These are phyloP conservation scores for Lepeophtheirus salmonis DNA, from an alignment of 1,140 invertebrate genomes.

Conservation along the genomic window DNA sequence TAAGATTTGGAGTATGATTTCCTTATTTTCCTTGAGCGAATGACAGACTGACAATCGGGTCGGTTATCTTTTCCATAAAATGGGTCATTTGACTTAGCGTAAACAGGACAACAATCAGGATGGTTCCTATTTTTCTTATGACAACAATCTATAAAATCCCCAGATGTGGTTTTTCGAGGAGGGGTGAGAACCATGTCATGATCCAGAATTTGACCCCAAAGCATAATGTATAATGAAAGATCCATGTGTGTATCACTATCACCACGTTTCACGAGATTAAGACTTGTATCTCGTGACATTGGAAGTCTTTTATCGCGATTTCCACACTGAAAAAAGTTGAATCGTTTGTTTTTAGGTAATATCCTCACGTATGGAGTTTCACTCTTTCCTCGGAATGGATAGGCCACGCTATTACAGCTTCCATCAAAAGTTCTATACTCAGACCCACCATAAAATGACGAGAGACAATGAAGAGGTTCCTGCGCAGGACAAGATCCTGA, in stretches of 20 bases:
- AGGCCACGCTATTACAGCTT: slow-evolving; percentile 32
- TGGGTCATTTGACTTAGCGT: slow-evolving; percentile 20
- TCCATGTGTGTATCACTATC: neutral
- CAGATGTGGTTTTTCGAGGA: neutral
- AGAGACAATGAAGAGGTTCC: neutral
- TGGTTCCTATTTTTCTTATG: slow-evolving; percentile 17
- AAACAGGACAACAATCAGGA: slow-evolving; percentile 23
- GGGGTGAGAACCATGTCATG: slow-evolving; percentile 49
- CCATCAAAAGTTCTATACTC: slow-evolving; percentile 29
- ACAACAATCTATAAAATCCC: slow-evolving; percentile 12
- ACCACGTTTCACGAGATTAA: neutral
- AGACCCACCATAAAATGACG: neutral
- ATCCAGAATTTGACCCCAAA: slow-evolving; percentile 42
- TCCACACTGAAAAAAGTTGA: neutral
- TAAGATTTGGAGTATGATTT: neutral
- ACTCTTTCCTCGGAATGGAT: slow-evolving; percentile 28
- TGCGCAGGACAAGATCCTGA: neutral
- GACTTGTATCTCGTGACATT: neutral
- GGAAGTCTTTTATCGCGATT: neutral
- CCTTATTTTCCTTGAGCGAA: slow-evolving; percentile 23
- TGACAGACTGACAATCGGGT: slow-evolving; percentile 24
- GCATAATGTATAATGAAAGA: slow-evolving; percentile 35
- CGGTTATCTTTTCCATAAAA: slow-evolving; percentile 15
- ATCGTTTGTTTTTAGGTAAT: slow-evolving; percentile 18
- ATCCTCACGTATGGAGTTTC: slow-evolving; percentile 23